Base-by-base conservation (phyloP, 2,888 invertebrate genomes). In the Eupithecia pulchellata region DNA sequence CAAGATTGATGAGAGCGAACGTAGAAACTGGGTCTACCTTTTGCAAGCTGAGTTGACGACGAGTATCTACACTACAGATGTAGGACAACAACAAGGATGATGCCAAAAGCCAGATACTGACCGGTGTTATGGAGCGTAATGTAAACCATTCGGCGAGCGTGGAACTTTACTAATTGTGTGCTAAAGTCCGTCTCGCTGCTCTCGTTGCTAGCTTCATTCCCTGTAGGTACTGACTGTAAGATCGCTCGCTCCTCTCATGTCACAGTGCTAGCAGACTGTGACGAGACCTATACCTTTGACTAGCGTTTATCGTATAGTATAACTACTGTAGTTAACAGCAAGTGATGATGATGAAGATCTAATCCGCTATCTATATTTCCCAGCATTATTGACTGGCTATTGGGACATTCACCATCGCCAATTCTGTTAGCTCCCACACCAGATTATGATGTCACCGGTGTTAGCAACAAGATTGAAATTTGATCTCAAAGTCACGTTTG, bases 401-500 rank as follows among this genome's bases (percentile, higher is more conserved):
- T 60, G 30, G 58, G 32, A 30, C n/a, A 58, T 61, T 61, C 61
- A 61, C 61, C 17, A 20, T 17, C 57, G 13, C 34, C 61, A 34
- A 61, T 55, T 71, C 57, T 34, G 64, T 63, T 57, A 62, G 42
- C 74, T 74, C 75, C 75, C 72, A 73, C 72, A 27, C 58, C 36
- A 39, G 68, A 57, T 55, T 47, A 72, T 75, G 78, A 71, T 71
- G 74, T 75, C 76, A 77, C 69, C 71, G 66, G n/a, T 29, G 29
- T 30, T 52, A 32, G 64, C 30, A 72, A 58, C 69, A 73, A 71
- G 71, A 79, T 83, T 80, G 81, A 78, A 68, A 78, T 76, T 78
- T 84, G 84, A 86, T 86, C 82, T 79, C 65, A 60, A 60, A 80
- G 82, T 84, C 87, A 86, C 86, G 86, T 77, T 78, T 77, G 78